Conservation (phyloP, 2,888 invertebrate species). For the Abrostola tripartita region DNA sequence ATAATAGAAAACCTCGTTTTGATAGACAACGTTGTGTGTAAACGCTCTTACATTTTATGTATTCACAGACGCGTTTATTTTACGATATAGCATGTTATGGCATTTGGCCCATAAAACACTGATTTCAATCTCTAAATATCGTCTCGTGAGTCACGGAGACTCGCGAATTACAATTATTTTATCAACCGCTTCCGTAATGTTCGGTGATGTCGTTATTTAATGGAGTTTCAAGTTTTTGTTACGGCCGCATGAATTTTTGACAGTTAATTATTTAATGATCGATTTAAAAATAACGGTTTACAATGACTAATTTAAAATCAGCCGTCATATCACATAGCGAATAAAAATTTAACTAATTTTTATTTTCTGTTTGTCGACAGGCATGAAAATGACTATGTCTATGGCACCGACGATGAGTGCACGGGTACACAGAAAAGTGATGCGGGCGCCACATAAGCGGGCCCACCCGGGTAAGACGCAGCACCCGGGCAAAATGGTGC, state of each 20-base stretch:
- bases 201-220: conserved; percentile 28
- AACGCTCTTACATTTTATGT: conserved; percentile 60
- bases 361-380: conserved; percentile 82
- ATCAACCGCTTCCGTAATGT: conserved; percentile 38
- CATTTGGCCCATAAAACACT: conserved; percentile 67
- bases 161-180: conserved; percentile 38
- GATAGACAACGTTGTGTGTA: conserved; percentile 25
- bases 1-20: conserved; percentile 13
- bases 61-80: conserved; percentile 68
- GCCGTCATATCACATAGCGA: conserved; percentile 45
- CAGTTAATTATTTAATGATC: too few species aligned
- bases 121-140: conserved; percentile 69
- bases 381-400: conserved; percentile 93
- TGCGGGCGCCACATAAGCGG: conserved; percentile 90
- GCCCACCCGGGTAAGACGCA: conserved; percentile 83
- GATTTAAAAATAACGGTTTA: too few species aligned
- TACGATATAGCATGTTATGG: conserved; percentile 68
- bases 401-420: conserved; percentile 90
- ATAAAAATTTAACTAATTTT: conserved; percentile 57
- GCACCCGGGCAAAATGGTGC: conserved; percentile 81
- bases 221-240: too few species aligned
- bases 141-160: conserved; percentile 57
- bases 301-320: not conserved
- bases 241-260: too few species aligned
- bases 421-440: conserved; percentile 90